phyloP scores from a whole-genome alignment of 2,888 invertebrate species.

The Seira sanloemensis region DNA sequence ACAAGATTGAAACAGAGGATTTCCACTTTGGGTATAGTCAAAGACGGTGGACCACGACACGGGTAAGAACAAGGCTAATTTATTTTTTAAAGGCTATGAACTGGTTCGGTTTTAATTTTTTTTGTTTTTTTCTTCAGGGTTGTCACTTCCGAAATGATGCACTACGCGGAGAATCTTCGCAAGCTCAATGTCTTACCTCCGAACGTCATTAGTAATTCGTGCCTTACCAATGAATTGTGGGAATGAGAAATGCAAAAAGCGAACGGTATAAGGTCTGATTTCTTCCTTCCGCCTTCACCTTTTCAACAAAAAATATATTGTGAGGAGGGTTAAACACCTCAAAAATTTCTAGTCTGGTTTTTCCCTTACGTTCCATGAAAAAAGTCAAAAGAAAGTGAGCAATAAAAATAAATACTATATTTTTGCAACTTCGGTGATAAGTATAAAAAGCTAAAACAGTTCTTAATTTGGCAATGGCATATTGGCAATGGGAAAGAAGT shows the following conservation, averaged over 20 bases:
- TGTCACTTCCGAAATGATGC: conserved; percentile 93
- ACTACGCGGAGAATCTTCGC: conserved; percentile 91
- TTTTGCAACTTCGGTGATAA: too few relatives aligned
- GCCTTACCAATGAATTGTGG: conserved; percentile 73
- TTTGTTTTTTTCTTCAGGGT: conserved; percentile 76
- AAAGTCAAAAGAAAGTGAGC: not conserved
- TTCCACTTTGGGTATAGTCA: conserved; percentile 89
- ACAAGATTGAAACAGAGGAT: conserved; percentile 90
- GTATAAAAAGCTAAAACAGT: too few relatives aligned
- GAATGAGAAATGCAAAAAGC: conserved; percentile 41
- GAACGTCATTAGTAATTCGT: conserved; percentile 76
- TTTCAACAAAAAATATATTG: not conserved
- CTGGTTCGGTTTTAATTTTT: not conserved
- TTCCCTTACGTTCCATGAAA: conserved; percentile 38
- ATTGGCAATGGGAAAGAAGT: too few relatives aligned
- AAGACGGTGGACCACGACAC: conserved; percentile 97
- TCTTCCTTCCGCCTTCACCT: conserved; percentile 2
- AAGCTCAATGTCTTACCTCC: conserved; percentile 86
- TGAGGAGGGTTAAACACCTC: not conserved
- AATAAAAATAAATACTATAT: not conserved
- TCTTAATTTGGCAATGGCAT: too few relatives aligned
- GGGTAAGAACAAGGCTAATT: conserved; percentile 78
- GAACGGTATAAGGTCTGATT: not conserved
- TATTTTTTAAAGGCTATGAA: not conserved
- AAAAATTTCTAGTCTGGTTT: conserved; percentile 39